Conservation (phyloP, 2,888 invertebrate genomes). For the Hydraecia micacea region DNA sequence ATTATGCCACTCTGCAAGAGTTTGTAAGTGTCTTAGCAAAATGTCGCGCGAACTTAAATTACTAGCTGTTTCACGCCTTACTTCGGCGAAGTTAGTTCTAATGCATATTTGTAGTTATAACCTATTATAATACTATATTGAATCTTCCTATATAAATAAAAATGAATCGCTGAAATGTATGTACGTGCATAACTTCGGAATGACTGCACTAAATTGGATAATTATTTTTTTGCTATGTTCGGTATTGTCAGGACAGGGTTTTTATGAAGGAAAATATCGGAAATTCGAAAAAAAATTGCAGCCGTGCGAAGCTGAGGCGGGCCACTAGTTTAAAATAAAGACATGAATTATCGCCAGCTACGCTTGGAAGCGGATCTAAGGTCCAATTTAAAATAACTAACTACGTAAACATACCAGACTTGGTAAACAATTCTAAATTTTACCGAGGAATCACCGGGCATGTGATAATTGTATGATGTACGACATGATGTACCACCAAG, state of each 20-base stretch:
- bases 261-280: too few species aligned
- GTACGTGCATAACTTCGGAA: too few species aligned
- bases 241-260: too few species aligned
- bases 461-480: conserved; percentile 81
- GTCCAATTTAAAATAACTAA: conserved; percentile 39
- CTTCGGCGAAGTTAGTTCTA: conserved; percentile 7
- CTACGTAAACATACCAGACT: conserved; percentile 46
- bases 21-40: conserved; percentile 33
- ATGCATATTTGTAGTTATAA: background rate
- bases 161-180: too few species aligned
- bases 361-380: conserved; percentile 42
- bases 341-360: background rate
- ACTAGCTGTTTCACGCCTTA: background rate
- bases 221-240: too few species aligned
- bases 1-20: conserved; percentile 1
- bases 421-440: conserved; percentile 63
- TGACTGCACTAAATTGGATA: too few species aligned
- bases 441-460: conserved; percentile 73
- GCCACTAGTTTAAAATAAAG: too few species aligned
- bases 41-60: background rate
- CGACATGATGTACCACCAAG: conserved; percentile 77
- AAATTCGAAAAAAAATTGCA: too few species aligned
- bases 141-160: too few species aligned
- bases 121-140: background rate
- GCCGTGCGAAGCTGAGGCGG: too few species aligned